Conservation (phyloP, 1,140 invertebrate genomes). For the Rhyacophila brunnea region DNA sequence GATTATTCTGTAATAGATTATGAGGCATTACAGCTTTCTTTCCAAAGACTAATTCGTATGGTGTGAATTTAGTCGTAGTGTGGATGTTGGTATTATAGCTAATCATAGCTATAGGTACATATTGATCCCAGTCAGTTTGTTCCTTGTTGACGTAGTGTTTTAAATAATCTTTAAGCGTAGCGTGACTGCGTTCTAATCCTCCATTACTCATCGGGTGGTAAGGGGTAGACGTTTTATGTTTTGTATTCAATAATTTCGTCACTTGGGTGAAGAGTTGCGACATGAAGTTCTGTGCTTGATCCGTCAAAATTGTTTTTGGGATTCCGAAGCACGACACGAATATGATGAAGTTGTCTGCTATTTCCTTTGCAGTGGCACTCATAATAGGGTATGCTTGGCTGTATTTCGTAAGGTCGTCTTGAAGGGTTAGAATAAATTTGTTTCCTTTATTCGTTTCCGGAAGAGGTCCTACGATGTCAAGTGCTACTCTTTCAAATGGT, state of each 20-base stretch:
- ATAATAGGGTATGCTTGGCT: constrained; percentile 38
- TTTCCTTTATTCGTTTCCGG: constrained; percentile 33
- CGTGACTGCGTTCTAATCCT: constrained; percentile 40
- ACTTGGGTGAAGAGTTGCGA: constrained; percentile 17
- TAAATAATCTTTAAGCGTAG: constrained; percentile 41
- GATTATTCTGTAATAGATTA: constrained; percentile 23
- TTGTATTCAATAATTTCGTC: constrained; percentile 33
- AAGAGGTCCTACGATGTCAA: constrained; percentile 40
- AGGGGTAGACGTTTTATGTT: constrained; percentile 29
- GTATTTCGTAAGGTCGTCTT: constrained; percentile 45
- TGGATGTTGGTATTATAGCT: constrained; percentile 38
- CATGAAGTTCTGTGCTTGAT: constrained; percentile 39
- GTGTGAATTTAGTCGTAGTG: constrained; percentile 40
- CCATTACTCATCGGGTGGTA: constrained; percentile 39
- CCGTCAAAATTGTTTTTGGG: constrained; percentile 38
- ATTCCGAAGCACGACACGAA: constrained; percentile 37
- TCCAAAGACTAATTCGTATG: constrained; percentile 47
- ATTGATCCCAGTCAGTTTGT: constrained; percentile 41
- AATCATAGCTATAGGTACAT: constrained; percentile 38
- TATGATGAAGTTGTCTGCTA: constrained; percentile 25
- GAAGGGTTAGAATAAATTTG: constrained; percentile 41
- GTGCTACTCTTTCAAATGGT: constrained; percentile 36
- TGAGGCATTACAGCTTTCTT: constrained; percentile 36
- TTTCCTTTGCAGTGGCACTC: constrained; percentile 25
- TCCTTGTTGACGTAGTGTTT: constrained; percentile 40